These are phyloP conservation scores for Opisthocomus hoazin DNA, from an alignment of 2,113 vertebrate species.

Conservation along the genomic window DNA sequence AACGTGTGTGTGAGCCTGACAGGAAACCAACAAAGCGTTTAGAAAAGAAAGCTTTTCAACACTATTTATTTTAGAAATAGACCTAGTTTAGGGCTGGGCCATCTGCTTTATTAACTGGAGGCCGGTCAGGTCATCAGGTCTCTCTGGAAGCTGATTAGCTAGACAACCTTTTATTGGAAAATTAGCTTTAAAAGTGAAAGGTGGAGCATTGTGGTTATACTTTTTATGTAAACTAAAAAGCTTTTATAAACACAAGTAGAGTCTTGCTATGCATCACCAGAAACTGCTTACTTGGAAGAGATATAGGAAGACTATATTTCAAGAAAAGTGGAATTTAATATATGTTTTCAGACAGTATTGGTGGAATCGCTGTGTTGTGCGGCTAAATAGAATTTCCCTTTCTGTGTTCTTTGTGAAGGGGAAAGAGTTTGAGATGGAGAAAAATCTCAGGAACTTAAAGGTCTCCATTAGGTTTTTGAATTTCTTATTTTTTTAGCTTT, in stretches of 20 bases:
- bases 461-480: background rate
- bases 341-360: slow-evolving; percentile 6
- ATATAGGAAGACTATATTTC: background rate
- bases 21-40: background rate
- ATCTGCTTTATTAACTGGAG: slow-evolving; percentile 27
- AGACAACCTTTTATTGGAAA: background rate
- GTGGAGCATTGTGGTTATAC: slow-evolving; percentile 26
- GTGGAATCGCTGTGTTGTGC: background rate
- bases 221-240: slow-evolving; percentile 8
- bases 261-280: slow-evolving; percentile 52
- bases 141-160: slow-evolving; percentile 39
- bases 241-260: slow-evolving; percentile 49
- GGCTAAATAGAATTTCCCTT: slow-evolving; percentile 20
- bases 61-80: slow-evolving; percentile 73
- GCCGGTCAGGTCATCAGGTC: slow-evolving; percentile 23
- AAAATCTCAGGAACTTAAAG: slow-evolving; percentile 44
- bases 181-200: slow-evolving; percentile 53
- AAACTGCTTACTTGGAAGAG: slow-evolving; percentile 44
- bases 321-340: background rate
- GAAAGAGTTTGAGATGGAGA: background rate
- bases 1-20: slow-evolving; percentile 73
- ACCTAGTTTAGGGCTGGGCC: slow-evolving; percentile 61
- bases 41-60: slow-evolving; percentile 28
- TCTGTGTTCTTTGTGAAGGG: background rate
- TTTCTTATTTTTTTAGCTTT: background rate